Percentiles rank a stretch among this genome's conserved stretches.
Evolutionary conservation across 1,140 invertebrate genomes (phyloP).

Genomic region (Frieseomelitta varia): DNA sequence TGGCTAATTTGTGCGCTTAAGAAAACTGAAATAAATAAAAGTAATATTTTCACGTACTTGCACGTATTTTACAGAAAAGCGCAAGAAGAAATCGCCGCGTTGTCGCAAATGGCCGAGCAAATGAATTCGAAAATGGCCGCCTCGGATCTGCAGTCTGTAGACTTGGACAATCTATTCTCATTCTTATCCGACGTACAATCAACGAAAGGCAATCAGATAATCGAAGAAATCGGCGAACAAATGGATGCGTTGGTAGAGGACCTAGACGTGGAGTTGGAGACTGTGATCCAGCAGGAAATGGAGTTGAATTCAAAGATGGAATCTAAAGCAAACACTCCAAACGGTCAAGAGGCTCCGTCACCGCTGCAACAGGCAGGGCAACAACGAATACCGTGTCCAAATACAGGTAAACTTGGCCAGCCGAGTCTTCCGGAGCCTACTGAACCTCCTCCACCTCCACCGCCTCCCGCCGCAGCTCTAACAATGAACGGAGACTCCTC

Average conservation of each 20-base stretch:
- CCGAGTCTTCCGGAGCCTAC: conserved; percentile 89
- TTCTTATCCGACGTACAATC: conserved; percentile 93
- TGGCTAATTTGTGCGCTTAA: conserved; percentile 29
- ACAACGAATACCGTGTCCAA: conserved; percentile 53
- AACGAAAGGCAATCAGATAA: conserved; percentile 85
- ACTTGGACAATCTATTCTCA: conserved; percentile 96
- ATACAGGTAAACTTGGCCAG: conserved; percentile 61
- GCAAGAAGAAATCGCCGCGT: conserved; percentile 88
- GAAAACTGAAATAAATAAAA: neutral
- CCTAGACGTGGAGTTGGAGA: conserved; percentile 87
- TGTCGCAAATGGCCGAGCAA: conserved; percentile 90
- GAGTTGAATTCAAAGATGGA: conserved; percentile 75
- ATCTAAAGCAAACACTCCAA: conserved; percentile 75
- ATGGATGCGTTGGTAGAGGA: conserved; percentile 92
- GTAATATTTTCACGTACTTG: neutral
- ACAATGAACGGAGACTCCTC: conserved; percentile 73
- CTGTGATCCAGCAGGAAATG: conserved; percentile 84
- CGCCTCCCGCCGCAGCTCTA: conserved; percentile 66
- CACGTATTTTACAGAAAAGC: conserved; percentile 84
- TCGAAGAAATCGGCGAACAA: conserved; percentile 92
- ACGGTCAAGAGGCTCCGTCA: conserved; percentile 73
- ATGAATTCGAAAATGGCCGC: conserved; percentile 85
- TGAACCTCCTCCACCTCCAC: conserved; percentile 84
- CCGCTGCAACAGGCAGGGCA: conserved; percentile 57
- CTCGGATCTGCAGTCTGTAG: conserved; percentile 87